phyloP scores from a whole-genome alignment of 2,797 vertebrate species.

The Artibeus lituratus region DNA sequence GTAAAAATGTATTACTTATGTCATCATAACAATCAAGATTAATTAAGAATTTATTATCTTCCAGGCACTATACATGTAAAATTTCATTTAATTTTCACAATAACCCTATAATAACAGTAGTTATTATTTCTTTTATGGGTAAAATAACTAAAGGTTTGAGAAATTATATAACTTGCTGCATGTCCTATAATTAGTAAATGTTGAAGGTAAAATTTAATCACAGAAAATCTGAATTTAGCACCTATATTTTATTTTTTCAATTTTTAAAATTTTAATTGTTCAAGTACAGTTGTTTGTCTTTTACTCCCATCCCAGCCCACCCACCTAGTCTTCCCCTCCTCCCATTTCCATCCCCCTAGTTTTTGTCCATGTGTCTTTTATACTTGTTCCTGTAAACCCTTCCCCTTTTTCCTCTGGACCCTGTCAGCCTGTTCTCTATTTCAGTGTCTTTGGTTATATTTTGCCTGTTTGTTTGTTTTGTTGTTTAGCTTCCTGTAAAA shows the following conservation, averaged over 20 bases:
- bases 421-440: too few species aligned
- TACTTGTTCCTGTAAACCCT: too few species aligned
- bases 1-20: not conserved
- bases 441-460: too few species aligned
- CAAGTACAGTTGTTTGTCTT: too few species aligned
- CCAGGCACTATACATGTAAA: not conserved
- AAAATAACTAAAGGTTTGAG: not conserved
- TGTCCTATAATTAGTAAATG: not conserved
- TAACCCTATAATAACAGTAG: not conserved
- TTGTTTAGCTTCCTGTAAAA: too few species aligned
- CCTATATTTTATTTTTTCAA: not conserved
- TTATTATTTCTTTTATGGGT: not conserved
- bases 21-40: not conserved
- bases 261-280: too few species aligned
- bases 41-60: not conserved
- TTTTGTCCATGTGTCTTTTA: too few species aligned
- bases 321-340: too few species aligned
- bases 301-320: too few species aligned
- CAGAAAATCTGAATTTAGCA: not conserved
- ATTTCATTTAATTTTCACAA: not conserved
- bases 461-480: too few species aligned
- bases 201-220: not conserved
- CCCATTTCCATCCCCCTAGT: too few species aligned
- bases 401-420: too few species aligned
- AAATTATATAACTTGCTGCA: not conserved